Evolutionary conservation across 2,888 invertebrate species (phyloP).

Genomic region (Caenorhabditis japonica): DNA sequence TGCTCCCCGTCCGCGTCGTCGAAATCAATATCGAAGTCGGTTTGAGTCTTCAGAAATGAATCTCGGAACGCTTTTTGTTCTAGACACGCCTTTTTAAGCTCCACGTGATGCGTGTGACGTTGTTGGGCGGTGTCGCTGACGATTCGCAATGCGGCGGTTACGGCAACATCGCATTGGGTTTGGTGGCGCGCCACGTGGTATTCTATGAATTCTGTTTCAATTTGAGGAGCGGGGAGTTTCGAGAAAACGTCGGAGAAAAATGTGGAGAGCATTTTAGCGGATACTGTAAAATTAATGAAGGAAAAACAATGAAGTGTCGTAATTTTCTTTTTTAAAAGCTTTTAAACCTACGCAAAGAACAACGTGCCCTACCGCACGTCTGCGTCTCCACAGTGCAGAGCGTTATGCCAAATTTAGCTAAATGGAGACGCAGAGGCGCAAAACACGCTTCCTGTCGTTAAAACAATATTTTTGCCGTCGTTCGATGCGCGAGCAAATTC

Average conservation of each 20-base stretch:
- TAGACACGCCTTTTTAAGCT: slow-evolving; percentile 39
- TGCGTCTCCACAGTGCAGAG: too few species aligned
- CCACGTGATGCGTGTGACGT: slow-evolving; percentile 28
- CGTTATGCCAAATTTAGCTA: too few species aligned
- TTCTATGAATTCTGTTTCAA: slow-evolving; percentile 19
- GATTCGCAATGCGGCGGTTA: slow-evolving; percentile 24
- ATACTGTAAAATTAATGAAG: slow-evolving; percentile 14
- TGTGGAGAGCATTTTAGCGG: slow-evolving; percentile 15
- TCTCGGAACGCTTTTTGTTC: slow-evolving; percentile 53
- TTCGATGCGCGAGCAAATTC: too few species aligned
- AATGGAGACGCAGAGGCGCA: too few species aligned
- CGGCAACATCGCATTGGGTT: slow-evolving; percentile 12
- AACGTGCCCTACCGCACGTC: too few species aligned
- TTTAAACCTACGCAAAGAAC: too few species aligned
- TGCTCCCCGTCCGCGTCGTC: slow-evolving; percentile 43
- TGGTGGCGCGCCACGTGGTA: slow-evolving; percentile 16
- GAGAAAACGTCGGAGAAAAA: slow-evolving; percentile 24
- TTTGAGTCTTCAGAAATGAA: slow-evolving; percentile 48
- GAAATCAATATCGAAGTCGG: slow-evolving; percentile 54
- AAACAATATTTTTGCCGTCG: too few species aligned
- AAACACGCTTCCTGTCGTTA: too few species aligned
- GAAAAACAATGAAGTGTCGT: background rate
- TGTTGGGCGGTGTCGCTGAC: slow-evolving; percentile 7
- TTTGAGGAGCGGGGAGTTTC: slow-evolving; percentile 6
- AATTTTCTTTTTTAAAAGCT: too few species aligned